Base-by-base conservation (phyloP, 2,113 vertebrate species). In the Cervus canadensis region DNA sequence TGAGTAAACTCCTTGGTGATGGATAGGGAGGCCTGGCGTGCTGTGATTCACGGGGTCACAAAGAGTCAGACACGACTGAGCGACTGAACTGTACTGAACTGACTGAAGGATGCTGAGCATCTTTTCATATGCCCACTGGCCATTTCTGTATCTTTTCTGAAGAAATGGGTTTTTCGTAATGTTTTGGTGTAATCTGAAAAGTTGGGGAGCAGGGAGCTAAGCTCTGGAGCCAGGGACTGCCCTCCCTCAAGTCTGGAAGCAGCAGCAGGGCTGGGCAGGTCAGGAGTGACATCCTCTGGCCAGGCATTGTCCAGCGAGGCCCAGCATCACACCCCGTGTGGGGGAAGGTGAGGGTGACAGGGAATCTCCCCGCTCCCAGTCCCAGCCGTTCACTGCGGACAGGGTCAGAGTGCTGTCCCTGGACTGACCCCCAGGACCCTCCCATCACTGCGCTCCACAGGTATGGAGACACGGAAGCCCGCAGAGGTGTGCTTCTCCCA, bases 281-380 rank as follows among this genome's bases (percentile, higher is more conserved):
- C 0, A 4, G 1, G 12, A 10, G 23, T 62, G 67, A 48, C 21
- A 76, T 60, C 60, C 67, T 59, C 59, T 2, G 26, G 87, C 45
- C 36, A 48, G 45, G 36, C 1, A 0, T 14, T 16, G 48, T 30
- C 9, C 57, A 3, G 26, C 1, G 36, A 21, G 48, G 59, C 6
- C 33, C n/a, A 14, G 43, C 3, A 17, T 86, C 36, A 40, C 5
- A 6, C 5, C 1, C 30, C 1, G 17, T 19, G 16, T 3, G 5
- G 16, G 14, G 48, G 59, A 33, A 17, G 26, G 3, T 0, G 2
- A 56, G 62, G 17, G 40, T 25, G 30, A 43, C 5, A 12, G 54
- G 50, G 43, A 40, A 26, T 10, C 43, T 8, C 5, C 36, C 7
- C 1, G 59, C 43, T 40, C 36, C 50, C 11, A 2, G 9, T 57